Evolutionary conservation across 35 echinoderm and acorn worm genomes (phyloP).

Genomic region (Heliocidaris erythrogramma): DNA sequence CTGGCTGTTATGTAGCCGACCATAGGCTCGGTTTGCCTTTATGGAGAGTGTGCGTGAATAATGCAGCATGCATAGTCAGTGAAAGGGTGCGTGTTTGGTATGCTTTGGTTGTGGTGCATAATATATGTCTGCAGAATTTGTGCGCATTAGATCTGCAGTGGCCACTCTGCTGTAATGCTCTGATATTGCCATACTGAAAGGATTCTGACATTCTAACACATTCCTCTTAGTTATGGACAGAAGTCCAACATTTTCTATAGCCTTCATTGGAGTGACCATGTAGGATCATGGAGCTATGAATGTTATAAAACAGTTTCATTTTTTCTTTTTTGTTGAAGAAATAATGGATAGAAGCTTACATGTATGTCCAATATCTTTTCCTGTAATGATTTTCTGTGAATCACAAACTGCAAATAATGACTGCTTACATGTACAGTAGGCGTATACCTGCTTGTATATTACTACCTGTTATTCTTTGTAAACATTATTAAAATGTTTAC

Average conservation of each 20-base stretch:
- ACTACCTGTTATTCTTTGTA: too few relatives aligned
- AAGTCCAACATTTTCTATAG: background rate
- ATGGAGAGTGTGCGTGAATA: constrained; percentile 40
- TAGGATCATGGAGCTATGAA: too few relatives aligned
- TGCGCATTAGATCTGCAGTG: constrained; percentile 17
- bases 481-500: too few relatives aligned
- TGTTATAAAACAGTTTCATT: too few relatives aligned
- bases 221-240: background rate
- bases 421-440: too few relatives aligned
- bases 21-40: background rate
- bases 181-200: background rate
- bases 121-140: constrained; percentile 41
- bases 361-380: too few relatives aligned
- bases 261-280: too few relatives aligned
- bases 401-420: too few relatives aligned
- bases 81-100: constrained; percentile 39
- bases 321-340: too few relatives aligned
- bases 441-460: too few relatives aligned
- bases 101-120: constrained; percentile 31
- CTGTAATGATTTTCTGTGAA: too few relatives aligned
- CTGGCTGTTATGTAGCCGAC: background rate
- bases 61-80: constrained; percentile 22
- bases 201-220: background rate
- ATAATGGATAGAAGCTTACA: too few relatives aligned
- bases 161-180: background rate